These are phyloP conservation scores for Drosophila repleta DNA, from an alignment of 1,140 invertebrate species.

Conservation along the genomic window DNA sequence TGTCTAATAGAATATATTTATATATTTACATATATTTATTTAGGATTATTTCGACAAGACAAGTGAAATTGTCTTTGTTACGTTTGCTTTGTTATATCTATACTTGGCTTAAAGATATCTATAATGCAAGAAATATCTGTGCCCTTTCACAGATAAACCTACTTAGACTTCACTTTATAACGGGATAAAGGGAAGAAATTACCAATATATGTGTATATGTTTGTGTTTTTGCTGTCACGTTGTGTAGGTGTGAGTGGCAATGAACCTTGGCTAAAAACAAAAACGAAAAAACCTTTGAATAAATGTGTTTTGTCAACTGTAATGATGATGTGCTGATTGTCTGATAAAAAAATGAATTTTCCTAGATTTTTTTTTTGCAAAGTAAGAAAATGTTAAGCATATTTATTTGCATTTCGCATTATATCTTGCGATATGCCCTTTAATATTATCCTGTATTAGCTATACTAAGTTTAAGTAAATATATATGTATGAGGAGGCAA, in stretches of 20 bases:
- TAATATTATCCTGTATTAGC: conserved; percentile 9
- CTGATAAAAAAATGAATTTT: conserved; percentile 42
- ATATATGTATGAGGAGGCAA: conserved; percentile 37
- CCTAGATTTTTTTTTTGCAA: conserved; percentile 32
- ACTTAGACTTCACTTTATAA: conserved; percentile 30
- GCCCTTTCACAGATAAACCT: not conserved
- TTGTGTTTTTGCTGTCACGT: conserved; percentile 39
- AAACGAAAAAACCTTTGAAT: conserved; percentile 51
- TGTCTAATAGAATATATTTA: too few species aligned
- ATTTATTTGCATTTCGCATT: conserved; percentile 24
- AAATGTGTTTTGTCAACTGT: conserved; percentile 11
- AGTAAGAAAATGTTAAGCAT: conserved; percentile 29
- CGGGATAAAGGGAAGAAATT: conserved; percentile 33
- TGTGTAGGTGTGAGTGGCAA: conserved; percentile 58
- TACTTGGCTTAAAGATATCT: too few species aligned
- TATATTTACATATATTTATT: conserved; percentile 7
- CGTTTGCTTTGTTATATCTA: too few species aligned
- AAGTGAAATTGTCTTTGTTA: conserved; percentile 81
- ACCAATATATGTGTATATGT: conserved; percentile 4
- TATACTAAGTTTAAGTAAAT: conserved; percentile 35
- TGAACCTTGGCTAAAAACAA: conserved; percentile 62
- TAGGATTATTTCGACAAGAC: conserved; percentile 37
- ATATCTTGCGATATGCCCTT: not conserved
- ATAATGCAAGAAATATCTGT: conserved; percentile 51
- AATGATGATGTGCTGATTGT: conserved; percentile 11